Conservation (phyloP, 2,888 invertebrate genomes). For the Apamea epomidion region DNA sequence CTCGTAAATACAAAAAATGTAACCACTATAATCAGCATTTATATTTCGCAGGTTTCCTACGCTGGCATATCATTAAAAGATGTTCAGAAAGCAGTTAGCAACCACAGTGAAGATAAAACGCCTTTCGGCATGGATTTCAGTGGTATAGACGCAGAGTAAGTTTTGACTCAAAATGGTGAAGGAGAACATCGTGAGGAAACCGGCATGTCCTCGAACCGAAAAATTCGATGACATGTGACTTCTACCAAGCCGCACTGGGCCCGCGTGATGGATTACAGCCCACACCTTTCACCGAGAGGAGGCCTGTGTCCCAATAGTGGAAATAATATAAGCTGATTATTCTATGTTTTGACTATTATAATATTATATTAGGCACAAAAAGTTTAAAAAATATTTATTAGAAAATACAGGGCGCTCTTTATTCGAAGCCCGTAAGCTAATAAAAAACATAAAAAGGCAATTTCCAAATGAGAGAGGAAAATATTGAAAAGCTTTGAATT, state of each 20-base stretch:
- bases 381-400: background rate
- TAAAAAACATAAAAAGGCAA: slow-evolving; percentile 8
- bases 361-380: background rate
- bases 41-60: slow-evolving; percentile 70
- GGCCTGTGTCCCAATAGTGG: too few species aligned
- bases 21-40: background rate
- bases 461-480: background rate
- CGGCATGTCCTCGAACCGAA: too few species aligned
- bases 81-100: slow-evolving; percentile 64
- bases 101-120: slow-evolving; percentile 34
- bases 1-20: background rate
- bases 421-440: background rate
- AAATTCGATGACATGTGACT: too few species aligned
- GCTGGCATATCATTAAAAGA: slow-evolving; percentile 74
- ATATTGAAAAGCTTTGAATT: background rate
- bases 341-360: too few species aligned
- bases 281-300: too few species aligned
- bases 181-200: too few species aligned
- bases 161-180: background rate
- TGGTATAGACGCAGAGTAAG: slow-evolving; percentile 75
- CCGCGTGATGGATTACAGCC: too few species aligned
- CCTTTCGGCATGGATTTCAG: slow-evolving; percentile 78
- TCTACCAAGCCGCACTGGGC: too few species aligned
- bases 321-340: too few species aligned
- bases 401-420: background rate